Evolutionary conservation across 2,797 vertebrate species (phyloP), one percentile per base, ranked within the genome.

Genomic region (Centropyge bicolor): DNA sequence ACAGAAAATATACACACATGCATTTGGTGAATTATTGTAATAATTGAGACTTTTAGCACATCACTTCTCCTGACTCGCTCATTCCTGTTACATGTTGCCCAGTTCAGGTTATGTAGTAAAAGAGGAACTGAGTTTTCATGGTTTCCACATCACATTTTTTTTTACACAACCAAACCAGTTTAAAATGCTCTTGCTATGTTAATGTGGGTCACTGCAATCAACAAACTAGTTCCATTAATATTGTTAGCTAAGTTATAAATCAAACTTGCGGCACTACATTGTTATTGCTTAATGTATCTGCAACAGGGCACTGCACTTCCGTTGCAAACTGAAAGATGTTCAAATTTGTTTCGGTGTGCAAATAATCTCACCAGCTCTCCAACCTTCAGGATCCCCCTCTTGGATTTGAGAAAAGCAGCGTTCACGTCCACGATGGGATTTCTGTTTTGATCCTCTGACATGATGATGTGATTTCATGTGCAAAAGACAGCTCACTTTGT

Each of bases 351-450:
- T 45, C 8, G 16, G 52, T 22, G 22, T 14, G 27, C 5, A 19
- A 51, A 31, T 35, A 8, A 1, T 72, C 93, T 95, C 80, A 95
- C 95, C 93, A 92, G 80, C 82, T 95, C 92, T 71, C 89, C 74
- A 16, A 88, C 56, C 86, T 95, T 95, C 77, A 96, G 71, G 24
- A 88, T 54, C 19, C 94, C 92, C 79, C 92, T 91, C 73, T 57
- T 81, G 60, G 94, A 93, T 74, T 86, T 92, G 70, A 95, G 66
- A 69, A 95, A 95, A 35, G 65, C 48, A 1, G 14, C 9, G 80
- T 95, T 85, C 46, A 93, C 24, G 7, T 93, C 92, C 69, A 91
- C 69, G 10, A 31, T 1, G 20, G 36, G 31, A 9, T 5, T 45
- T 40, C n/a, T 20, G 6, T 20, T 45, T 12, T 60, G 31, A 46